These are phyloP conservation scores for Anolis carolinensis DNA, from an alignment of 2,113 vertebrate species.

Conservation along the genomic window DNA sequence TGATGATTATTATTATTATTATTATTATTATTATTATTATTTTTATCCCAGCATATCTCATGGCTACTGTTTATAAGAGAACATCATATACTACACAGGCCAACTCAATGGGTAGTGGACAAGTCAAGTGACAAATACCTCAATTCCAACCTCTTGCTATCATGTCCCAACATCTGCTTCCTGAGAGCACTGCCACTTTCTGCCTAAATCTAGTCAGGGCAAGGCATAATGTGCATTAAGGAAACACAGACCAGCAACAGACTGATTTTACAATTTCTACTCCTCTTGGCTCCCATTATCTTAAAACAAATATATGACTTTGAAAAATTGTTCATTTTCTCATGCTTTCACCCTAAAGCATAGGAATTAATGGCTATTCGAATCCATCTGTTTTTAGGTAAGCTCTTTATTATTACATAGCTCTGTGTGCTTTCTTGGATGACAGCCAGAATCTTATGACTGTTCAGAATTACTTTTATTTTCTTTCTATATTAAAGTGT, in stretches of 20 bases:
- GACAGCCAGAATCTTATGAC: slow-evolving; percentile 23
- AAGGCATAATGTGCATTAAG: not conserved
- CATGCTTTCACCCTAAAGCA: not conserved
- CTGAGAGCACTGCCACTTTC: not conserved
- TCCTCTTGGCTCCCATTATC: not conserved
- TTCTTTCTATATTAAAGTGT: slow-evolving; percentile 15
- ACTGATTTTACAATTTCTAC: no score
- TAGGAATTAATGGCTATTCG: not conserved
- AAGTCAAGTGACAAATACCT: no score
- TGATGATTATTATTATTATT: no score
- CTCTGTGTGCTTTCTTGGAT: not conserved
- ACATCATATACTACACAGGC: no score
- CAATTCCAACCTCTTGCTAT: no score
- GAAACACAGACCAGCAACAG: not conserved
- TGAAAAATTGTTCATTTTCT: not conserved
- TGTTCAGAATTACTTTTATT: slow-evolving; percentile 18
- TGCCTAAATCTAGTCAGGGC: not conserved
- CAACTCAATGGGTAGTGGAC: not conserved
- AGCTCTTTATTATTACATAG: not conserved
- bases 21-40: no score
- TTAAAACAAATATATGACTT: not conserved
- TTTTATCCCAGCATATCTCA: no score
- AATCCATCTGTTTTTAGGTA: slow-evolving; percentile 21
- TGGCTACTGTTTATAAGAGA: no score
- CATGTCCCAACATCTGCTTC: not conserved